Evolutionary conservation across 2,113 vertebrate genomes (phyloP).

Genomic region (Limanda limanda): DNA sequence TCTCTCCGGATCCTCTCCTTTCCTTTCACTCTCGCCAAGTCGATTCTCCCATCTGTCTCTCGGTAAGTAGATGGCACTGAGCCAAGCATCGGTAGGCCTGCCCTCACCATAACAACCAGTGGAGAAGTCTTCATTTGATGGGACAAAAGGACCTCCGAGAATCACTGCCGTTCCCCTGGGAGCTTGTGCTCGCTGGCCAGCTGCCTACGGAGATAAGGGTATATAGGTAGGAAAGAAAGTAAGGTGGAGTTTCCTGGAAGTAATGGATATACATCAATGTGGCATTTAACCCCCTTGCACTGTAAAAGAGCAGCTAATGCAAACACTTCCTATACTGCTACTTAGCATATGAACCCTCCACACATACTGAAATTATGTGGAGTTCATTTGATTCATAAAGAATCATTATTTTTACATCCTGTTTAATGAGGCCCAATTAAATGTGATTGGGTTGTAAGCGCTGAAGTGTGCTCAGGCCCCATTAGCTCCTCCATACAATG

Average conservation of each 20-base stretch:
- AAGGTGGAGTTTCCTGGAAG: slow-evolving; percentile 18
- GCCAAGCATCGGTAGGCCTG: slow-evolving; percentile 44
- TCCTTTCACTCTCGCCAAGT: background rate
- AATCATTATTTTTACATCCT: slow-evolving; percentile 29
- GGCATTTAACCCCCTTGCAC: slow-evolving; percentile 17
- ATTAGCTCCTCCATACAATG: slow-evolving; percentile 18
- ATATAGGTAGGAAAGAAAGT: slow-evolving; percentile 1
- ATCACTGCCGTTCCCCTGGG: background rate
- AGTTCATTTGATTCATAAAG: slow-evolving; percentile 19
- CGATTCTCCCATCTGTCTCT: slow-evolving; percentile 56
- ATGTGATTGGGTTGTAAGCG: background rate
- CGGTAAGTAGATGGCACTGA: slow-evolving; percentile 45
- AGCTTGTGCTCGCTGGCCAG: slow-evolving; percentile 10
- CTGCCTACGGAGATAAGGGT: background rate
- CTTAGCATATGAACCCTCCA: slow-evolving; percentile 6
- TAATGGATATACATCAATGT: background rate
- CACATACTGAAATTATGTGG: background rate
- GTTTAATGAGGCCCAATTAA: slow-evolving; percentile 43
- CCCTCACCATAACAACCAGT: slow-evolving; percentile 57
- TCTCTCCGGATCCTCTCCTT: background rate
- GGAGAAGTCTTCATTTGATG: slow-evolving; percentile 71
- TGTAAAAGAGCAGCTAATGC: background rate
- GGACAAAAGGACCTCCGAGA: slow-evolving; percentile 48
- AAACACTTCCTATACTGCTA: background rate
- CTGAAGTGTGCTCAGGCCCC: slow-evolving; percentile 20